These are phyloP conservation scores for Cydia splendana DNA, from an alignment of 1,140 invertebrate species.

Conservation along the genomic window DNA sequence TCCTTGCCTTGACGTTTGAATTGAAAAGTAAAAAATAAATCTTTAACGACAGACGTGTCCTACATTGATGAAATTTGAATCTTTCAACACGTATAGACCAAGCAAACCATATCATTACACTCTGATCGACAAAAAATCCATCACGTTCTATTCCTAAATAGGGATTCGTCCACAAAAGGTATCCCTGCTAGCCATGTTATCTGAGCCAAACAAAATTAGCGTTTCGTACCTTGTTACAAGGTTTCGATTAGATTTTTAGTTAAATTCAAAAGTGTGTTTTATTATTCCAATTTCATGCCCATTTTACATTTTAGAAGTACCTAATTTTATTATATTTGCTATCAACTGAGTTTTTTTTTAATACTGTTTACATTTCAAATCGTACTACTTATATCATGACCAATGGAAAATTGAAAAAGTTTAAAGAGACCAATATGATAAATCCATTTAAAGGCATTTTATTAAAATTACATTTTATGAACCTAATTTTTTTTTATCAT, in stretches of 20 bases:
- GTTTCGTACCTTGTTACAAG: neutral
- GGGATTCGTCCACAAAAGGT: neutral
- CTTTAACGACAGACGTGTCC: neutral
- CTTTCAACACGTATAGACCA: neutral
- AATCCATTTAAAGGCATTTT: no score
- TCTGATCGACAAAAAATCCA: conserved; percentile 2
- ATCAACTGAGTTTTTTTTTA: no score
- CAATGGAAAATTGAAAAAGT: no score
- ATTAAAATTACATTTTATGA: no score
- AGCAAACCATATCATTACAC: conserved; percentile 2
- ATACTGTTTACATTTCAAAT: no score
- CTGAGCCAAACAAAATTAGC: neutral
- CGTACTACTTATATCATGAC: no score
- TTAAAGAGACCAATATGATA: no score
- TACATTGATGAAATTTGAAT: conserved; percentile 8
- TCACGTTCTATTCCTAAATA: neutral
- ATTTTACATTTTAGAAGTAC: no score
- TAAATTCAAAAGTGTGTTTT: neutral
- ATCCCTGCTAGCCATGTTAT: neutral
- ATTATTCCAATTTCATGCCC: neutral
- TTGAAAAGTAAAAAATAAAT: neutral
- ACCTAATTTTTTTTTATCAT: no score
- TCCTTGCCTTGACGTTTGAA: neutral
- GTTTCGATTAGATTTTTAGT: neutral
- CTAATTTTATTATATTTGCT: no score